These are phyloP conservation scores for Circaetus gallicus DNA, from an alignment of 2,113 vertebrate genomes.

Conservation along the genomic window DNA sequence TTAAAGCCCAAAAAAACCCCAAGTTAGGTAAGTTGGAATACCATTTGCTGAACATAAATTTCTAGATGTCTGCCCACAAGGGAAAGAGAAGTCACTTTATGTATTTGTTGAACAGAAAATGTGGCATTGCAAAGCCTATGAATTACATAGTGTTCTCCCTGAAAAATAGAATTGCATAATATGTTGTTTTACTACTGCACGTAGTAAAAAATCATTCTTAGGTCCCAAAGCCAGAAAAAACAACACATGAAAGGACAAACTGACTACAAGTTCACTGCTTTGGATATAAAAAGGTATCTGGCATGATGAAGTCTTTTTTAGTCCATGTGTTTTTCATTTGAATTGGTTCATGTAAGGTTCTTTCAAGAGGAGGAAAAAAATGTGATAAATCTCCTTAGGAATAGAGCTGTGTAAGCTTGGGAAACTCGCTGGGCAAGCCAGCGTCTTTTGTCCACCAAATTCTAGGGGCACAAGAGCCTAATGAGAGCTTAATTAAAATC, in stretches of 20 bases:
- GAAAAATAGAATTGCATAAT: slow-evolving; percentile 75
- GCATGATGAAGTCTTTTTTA: slow-evolving; percentile 52
- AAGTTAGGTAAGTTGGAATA: slow-evolving; percentile 10
- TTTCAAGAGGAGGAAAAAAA: slow-evolving; percentile 67
- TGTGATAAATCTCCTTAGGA: slow-evolving; percentile 62
- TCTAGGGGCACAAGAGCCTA: slow-evolving; percentile 55
- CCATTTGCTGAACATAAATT: slow-evolving; percentile 10
- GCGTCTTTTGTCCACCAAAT: slow-evolving; percentile 54
- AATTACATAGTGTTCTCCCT: slow-evolving; percentile 73
- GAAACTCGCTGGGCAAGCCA: slow-evolving; percentile 48
- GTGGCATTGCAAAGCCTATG: slow-evolving; percentile 53
- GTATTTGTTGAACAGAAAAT: slow-evolving; percentile 54
- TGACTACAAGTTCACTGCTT: slow-evolving; percentile 72
- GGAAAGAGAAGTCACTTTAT: slow-evolving; percentile 34
- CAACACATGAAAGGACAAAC: slow-evolving; percentile 71
- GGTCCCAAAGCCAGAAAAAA: slow-evolving; percentile 70
- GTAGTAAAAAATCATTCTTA: slow-evolving; percentile 74
- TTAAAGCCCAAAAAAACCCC: not conserved
- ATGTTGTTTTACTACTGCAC: slow-evolving; percentile 75
- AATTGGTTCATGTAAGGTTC: slow-evolving; percentile 75
- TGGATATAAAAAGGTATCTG: slow-evolving; percentile 72
- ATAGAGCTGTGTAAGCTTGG: slow-evolving; percentile 50
- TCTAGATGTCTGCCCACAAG: slow-evolving; percentile 42
- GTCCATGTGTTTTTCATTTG: slow-evolving; percentile 75
- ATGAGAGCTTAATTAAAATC: slow-evolving; percentile 69